phyloP scores from a whole-genome alignment of 2,888 invertebrate species.

The Caenorhabditis doughertyi region DNA sequence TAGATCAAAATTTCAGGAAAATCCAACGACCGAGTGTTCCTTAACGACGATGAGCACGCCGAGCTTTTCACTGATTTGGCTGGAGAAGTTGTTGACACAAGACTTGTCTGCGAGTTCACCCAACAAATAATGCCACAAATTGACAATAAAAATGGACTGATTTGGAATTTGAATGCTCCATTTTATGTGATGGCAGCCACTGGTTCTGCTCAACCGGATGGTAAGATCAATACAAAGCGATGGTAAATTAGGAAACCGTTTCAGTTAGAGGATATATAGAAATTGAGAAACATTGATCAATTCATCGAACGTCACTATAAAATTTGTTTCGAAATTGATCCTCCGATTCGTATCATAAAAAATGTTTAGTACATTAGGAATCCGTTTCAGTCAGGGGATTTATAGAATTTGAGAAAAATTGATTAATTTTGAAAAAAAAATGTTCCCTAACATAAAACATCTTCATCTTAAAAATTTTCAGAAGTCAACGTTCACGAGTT shows the following conservation, averaged over 20 bases:
- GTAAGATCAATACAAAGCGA: too few species aligned
- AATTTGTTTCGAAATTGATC: too few species aligned
- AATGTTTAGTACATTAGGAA: too few species aligned
- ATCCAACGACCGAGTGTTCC: conserved; percentile 77
- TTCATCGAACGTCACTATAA: too few species aligned
- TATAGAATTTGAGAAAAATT: too few species aligned
- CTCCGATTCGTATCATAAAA: too few species aligned
- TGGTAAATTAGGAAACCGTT: too few species aligned
- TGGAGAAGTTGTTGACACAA: conserved; percentile 74
- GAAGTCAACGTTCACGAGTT: conserved; percentile 80
- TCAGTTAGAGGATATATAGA: too few species aligned
- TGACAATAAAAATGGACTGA: conserved; percentile 70
- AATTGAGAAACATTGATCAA: too few species aligned
- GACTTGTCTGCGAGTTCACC: conserved; percentile 76
- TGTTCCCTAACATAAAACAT: background rate
- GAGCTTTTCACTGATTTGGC: conserved; percentile 64
- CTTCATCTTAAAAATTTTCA: conserved; percentile 48
- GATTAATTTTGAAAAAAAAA: background rate
- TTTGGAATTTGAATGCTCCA: conserved; percentile 76
- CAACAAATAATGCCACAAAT: conserved; percentile 79
- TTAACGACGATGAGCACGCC: conserved; percentile 69
- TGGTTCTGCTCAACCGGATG: conserved; percentile 80
- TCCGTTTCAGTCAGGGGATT: too few species aligned
- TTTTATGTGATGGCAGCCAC: conserved; percentile 81
- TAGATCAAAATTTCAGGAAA: conserved; percentile 45